Conservation (phyloP, 1,140 invertebrate genomes). For the Pseudomyrmex pallidus region DNA sequence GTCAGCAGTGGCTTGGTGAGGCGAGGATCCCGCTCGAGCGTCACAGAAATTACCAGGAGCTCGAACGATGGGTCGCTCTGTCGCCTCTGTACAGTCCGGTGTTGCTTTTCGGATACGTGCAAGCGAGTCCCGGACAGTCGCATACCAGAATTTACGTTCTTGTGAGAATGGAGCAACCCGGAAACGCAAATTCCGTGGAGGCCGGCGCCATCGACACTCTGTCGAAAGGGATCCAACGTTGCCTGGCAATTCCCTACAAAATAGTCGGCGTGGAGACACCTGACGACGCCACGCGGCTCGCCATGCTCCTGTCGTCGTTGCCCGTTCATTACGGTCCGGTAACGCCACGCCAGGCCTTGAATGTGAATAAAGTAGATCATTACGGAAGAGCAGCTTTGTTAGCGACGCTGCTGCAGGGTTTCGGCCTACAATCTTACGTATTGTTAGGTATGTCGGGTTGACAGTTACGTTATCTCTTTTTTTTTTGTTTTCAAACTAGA, state of each 20-base stretch:
- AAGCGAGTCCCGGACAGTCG: constrained; percentile 80
- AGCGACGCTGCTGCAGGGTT: constrained; percentile 77
- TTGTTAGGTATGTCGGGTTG: constrained; percentile 75
- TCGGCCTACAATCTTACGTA: constrained; percentile 79
- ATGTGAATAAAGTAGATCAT: constrained; percentile 82
- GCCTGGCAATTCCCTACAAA: constrained; percentile 80
- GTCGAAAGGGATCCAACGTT: constrained; percentile 81
- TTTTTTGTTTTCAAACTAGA: no score
- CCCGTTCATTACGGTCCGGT: constrained; percentile 81
- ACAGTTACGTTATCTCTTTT: no score
- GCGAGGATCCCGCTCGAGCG: constrained; percentile 80
- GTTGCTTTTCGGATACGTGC: constrained; percentile 82
- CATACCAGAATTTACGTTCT: constrained; percentile 81
- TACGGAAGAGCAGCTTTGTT: constrained; percentile 82
- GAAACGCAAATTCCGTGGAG: constrained; percentile 70
- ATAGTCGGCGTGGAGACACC: constrained; percentile 76
- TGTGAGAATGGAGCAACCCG: constrained; percentile 81
- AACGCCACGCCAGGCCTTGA: constrained; percentile 80
- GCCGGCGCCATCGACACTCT: constrained; percentile 75
- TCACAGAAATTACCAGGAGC: constrained; percentile 79
- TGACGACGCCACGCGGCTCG: constrained; percentile 78
- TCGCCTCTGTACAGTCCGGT: constrained; percentile 79
- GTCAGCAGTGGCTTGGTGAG: constrained; percentile 83
- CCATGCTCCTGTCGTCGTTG: constrained; percentile 77
- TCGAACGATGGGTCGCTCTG: constrained; percentile 82